phyloP scores from a whole-genome alignment of 2,888 invertebrate species.

The Pseudolycoriella hygida region DNA sequence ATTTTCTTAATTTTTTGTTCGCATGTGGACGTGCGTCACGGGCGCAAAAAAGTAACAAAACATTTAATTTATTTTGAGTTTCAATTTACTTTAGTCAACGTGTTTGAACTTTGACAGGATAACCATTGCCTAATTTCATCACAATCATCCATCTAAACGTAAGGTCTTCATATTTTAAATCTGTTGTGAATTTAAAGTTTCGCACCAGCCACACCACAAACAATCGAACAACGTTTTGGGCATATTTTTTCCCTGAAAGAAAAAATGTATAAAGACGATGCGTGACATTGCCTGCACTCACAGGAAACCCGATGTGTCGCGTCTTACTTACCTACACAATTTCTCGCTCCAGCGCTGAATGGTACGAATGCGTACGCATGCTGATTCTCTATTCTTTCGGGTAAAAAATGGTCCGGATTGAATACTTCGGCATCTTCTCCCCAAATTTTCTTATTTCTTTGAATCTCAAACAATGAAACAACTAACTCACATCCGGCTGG shows the following conservation, averaged over 20 bases:
- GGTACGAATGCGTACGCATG: neutral
- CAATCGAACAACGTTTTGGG: neutral
- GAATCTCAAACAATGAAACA: neutral
- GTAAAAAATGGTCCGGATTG: conserved; percentile 2
- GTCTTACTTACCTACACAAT: conserved; percentile 1
- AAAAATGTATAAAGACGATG: neutral
- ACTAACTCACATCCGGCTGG: neutral
- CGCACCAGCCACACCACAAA: conserved; percentile 1
- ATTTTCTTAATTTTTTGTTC: no score
- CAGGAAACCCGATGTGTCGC: no score
- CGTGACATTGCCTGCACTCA: neutral
- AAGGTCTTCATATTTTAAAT: neutral
- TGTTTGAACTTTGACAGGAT: neutral
- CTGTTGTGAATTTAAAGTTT: conserved; percentile 2
- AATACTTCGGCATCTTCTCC: neutral
- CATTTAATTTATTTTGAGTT: no score
- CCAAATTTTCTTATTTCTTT: neutral
- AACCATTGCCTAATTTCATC: neutral
- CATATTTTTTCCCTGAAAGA: conserved; percentile 2
- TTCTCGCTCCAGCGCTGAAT: neutral
- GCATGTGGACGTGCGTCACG: no score
- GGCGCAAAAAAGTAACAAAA: no score
- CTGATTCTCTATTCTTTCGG: neutral
- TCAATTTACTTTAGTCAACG: no score
- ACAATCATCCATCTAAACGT: neutral